These are phyloP conservation scores for Scaptomyza pallida DNA, from an alignment of 1,140 invertebrate genomes.

Conservation along the genomic window DNA sequence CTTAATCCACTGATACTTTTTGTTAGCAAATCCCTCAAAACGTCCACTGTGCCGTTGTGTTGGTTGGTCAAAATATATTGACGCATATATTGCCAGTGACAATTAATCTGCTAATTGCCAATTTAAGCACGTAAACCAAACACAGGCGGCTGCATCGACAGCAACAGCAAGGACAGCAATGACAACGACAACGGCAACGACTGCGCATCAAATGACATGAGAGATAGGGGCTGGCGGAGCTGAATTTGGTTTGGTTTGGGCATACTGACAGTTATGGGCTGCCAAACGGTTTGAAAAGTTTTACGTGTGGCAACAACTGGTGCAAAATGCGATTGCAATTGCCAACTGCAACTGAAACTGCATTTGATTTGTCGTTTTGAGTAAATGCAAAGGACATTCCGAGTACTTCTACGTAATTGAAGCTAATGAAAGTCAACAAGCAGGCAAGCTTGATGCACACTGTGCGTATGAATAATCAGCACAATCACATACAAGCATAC, in stretches of 20 bases:
- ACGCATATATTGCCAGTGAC: slow-evolving; percentile 81
- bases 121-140: slow-evolving; percentile 82
- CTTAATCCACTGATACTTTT: no score
- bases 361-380: slow-evolving; percentile 67
- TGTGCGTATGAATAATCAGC: slow-evolving; percentile 71
- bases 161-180: slow-evolving; percentile 1
- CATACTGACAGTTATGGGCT: slow-evolving; percentile 52
- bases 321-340: slow-evolving; percentile 11
- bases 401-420: slow-evolving; percentile 68
- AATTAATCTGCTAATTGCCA: slow-evolving; percentile 82
- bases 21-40: background rate
- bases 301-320: slow-evolving; percentile 31
- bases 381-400: slow-evolving; percentile 55
- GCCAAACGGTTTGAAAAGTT: slow-evolving; percentile 50
- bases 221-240: slow-evolving; percentile 1
- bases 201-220: slow-evolving; percentile 35
- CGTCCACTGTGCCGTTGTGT: slow-evolving; percentile 22
- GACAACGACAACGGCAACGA: slow-evolving; percentile 48
- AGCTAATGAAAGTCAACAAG: slow-evolving; percentile 74
- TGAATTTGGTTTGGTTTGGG: background rate
- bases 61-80: slow-evolving; percentile 75
- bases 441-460: slow-evolving; percentile 1
- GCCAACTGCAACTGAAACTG: slow-evolving; percentile 54
- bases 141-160: slow-evolving; percentile 61
- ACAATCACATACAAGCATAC: no score